These are phyloP conservation scores for Cyanocitta stelleri DNA, from an alignment of 2,113 vertebrate genomes.

Conservation along the genomic window DNA sequence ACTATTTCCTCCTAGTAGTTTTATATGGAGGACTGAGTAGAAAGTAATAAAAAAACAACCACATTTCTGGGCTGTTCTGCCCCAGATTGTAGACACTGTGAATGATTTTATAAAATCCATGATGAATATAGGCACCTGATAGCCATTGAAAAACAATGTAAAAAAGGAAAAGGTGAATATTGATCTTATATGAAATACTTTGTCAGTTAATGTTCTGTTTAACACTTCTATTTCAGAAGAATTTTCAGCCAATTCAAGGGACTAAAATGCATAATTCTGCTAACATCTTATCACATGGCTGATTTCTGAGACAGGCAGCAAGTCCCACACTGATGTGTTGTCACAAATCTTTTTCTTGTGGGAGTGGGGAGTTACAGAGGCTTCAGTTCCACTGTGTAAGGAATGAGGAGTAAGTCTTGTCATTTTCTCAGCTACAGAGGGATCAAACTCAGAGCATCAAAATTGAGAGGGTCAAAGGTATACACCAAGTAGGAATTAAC, in stretches of 20 bases:
- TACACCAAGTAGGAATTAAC: background rate
- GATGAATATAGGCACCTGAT: background rate
- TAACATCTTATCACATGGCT: background rate
- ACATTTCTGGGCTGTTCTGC: background rate
- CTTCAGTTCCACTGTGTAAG: background rate
- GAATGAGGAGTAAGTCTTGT: background rate
- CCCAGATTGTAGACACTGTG: rapidly evolving
- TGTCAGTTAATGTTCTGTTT: background rate
- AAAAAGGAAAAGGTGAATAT: background rate
- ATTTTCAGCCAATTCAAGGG: background rate
- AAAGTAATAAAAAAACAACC: background rate
- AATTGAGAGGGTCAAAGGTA: background rate
- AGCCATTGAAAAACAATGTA: background rate
- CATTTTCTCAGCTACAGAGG: background rate
- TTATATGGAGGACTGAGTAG: background rate
- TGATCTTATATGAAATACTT: background rate
- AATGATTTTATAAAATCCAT: background rate
- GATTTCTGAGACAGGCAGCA: background rate
- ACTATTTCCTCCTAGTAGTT: background rate
- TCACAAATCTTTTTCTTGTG: background rate
- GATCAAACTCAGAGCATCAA: background rate
- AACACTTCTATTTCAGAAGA: background rate
- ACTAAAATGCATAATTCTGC: background rate
- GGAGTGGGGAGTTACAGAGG: background rate
- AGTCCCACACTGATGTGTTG: background rate